Percentiles rank a stretch among this genome's conserved stretches.
Conservation (phyloP, 1,140 invertebrate genomes). For the Bicyclus anynana region DNA sequence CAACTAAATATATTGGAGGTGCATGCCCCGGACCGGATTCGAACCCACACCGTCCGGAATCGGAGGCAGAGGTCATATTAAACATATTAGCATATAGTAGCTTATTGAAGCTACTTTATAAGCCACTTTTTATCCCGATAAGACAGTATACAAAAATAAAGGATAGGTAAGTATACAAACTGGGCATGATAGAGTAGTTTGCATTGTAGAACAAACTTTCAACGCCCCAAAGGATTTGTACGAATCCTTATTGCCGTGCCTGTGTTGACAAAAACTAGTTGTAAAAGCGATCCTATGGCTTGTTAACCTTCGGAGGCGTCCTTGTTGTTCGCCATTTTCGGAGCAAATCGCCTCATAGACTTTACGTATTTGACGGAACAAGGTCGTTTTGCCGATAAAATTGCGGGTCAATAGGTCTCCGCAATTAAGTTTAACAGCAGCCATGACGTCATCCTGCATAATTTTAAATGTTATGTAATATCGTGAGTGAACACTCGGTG, state of each 20-base stretch:
- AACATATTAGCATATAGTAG: too few species aligned
- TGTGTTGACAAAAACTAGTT: slow-evolving; percentile 26
- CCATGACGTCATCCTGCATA: slow-evolving; percentile 11
- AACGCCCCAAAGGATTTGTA: slow-evolving; percentile 12
- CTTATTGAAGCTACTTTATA: too few species aligned
- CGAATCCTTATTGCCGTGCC: slow-evolving; percentile 15
- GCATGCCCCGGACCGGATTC: too few species aligned
- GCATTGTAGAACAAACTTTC: background rate
- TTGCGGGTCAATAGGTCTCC: slow-evolving; percentile 32
- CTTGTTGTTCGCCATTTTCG: slow-evolving; percentile 33
- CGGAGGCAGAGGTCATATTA: too few species aligned
- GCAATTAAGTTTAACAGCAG: slow-evolving; percentile 18
- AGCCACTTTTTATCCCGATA: too few species aligned
- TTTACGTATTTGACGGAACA: slow-evolving; percentile 32
- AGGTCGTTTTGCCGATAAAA: slow-evolving; percentile 35
- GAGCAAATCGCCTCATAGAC: slow-evolving; percentile 31
- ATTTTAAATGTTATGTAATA: slow-evolving; percentile 4
- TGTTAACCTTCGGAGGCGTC: slow-evolving; percentile 30
- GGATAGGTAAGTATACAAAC: too few species aligned
- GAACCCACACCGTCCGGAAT: too few species aligned
- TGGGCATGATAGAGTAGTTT: background rate
- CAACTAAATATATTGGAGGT: too few species aligned
- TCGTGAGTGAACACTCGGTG: too few species aligned
- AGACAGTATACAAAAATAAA: too few species aligned
- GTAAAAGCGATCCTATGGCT: slow-evolving; percentile 28